Percentiles rank a stretch among this genome's conserved stretches.
Conservation (phyloP, 2,888 invertebrate genomes). For the Parelbella ahira region DNA sequence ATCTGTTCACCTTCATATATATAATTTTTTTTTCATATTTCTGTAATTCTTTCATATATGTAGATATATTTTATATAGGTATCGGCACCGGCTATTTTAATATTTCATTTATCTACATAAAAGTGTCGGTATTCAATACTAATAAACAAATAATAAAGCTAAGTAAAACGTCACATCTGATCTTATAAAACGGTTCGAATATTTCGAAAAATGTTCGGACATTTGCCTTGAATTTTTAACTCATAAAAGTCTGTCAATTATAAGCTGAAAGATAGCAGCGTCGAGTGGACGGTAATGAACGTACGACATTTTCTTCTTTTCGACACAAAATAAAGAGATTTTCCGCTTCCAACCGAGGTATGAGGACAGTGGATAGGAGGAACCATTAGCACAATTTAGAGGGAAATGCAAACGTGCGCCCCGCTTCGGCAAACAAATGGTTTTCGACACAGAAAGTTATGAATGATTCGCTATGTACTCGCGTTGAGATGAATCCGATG, state of each 20-base stretch:
- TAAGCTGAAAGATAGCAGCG: constrained; percentile 6
- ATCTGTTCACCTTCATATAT: no score
- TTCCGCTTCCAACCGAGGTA: constrained; percentile 15
- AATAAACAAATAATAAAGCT: no score
- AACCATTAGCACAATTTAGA: constrained; percentile 21
- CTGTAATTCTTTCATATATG: no score
- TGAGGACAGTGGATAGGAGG: constrained; percentile 16
- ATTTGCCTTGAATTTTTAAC: no score
- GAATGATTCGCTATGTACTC: constrained; percentile 10
- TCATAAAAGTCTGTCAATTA: constrained; percentile 21
- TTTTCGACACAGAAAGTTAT: constrained; percentile 12
- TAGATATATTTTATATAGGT: no score
- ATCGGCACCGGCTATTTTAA: no score
- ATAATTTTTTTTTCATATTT: no score
- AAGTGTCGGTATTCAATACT: no score
- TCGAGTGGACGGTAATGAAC: constrained; percentile 19
- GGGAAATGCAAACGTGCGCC: constrained; percentile 14
- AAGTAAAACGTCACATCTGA: no score
- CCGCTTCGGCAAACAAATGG: constrained; percentile 13
- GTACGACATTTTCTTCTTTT: constrained; percentile 20
- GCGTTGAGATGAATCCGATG: no score
- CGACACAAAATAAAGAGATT: constrained; percentile 19
- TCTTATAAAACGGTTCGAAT: no score
- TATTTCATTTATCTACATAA: no score
- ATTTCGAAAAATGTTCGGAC: background rate